Conservation (phyloP, 2,113 vertebrate species). For the Anarhynchus alexandrinus region DNA sequence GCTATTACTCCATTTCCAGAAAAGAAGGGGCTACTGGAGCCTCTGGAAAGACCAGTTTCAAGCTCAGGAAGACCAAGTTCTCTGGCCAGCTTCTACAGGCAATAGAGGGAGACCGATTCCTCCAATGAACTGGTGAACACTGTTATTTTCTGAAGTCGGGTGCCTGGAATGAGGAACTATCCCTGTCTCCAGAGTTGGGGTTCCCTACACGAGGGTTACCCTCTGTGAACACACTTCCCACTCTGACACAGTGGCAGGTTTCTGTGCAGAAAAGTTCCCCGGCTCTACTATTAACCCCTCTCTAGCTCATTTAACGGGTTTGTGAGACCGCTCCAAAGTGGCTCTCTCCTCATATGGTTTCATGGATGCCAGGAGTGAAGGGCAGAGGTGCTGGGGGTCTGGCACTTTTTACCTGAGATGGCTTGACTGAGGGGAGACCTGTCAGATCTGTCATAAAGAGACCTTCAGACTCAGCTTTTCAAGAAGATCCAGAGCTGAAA, state of each 20-base stretch:
- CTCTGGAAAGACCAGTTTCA: not conserved
- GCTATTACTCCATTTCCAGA: not conserved
- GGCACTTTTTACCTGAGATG: not conserved
- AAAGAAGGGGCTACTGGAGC: not conserved
- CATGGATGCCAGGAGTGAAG: not conserved
- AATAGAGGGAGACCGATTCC: not conserved
- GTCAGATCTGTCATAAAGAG: not conserved
- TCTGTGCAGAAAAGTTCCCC: not conserved
- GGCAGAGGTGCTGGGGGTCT: not conserved
- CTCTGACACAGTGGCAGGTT: not conserved
- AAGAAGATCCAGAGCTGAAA: not conserved
- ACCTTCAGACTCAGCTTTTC: not conserved
- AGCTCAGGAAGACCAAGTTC: not conserved
- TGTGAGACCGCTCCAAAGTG: not conserved
- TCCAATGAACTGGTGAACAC: not conserved
- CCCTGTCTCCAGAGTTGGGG: not conserved
- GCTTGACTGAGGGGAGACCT: not conserved
- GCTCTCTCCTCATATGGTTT: not conserved
- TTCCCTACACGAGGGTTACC: not conserved
- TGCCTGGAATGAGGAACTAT: not conserved
- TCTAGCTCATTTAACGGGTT: not conserved
- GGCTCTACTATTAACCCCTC: not conserved
- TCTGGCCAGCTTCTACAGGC: not conserved
- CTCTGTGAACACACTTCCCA: not conserved
- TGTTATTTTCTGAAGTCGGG: not conserved